Percentiles rank a stretch among this genome's conserved stretches.
These are phyloP conservation scores for Toxotes lorentzi DNA, from an alignment of 2,797 vertebrate species.

Conservation along the genomic window DNA sequence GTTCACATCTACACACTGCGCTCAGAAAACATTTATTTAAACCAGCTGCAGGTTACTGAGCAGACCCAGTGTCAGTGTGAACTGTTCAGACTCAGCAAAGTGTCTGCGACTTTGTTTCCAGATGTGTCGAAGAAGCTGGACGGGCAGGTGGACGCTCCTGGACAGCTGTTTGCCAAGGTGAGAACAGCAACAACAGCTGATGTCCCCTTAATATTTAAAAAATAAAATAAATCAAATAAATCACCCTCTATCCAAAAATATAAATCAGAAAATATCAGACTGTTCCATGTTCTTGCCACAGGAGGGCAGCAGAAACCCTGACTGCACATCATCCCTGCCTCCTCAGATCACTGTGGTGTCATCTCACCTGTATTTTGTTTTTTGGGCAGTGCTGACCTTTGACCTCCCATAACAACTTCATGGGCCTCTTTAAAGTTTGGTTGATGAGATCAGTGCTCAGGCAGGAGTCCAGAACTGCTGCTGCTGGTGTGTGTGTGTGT, in stretches of 20 bases:
- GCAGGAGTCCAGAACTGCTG: no score
- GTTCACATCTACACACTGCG: neutral
- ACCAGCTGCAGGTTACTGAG: neutral
- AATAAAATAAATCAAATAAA: no score
- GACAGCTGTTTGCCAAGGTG: constrained; percentile 93
- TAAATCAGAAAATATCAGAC: no score
- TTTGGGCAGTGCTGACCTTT: neutral
- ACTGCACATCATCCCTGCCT: neutral
- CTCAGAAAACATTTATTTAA: neutral
- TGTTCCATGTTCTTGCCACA: neutral
- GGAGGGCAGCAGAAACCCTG: neutral
- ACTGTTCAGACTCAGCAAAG: neutral
- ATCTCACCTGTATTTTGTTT: neutral
- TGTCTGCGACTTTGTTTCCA: constrained; percentile 61
- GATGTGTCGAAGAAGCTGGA: constrained; percentile 92
- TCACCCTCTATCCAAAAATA: no score
- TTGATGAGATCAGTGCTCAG: no score
- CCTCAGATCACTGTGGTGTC: neutral
- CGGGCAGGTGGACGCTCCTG: constrained; percentile 89
- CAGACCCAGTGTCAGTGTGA: neutral
- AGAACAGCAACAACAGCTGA: neutral
- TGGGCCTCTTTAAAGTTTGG: no score
- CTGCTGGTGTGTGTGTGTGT: no score
- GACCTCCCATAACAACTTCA: no score
- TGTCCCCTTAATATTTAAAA: no score